Conservation (phyloP, 1,140 invertebrate genomes). For the Heliconius melpomene region DNA sequence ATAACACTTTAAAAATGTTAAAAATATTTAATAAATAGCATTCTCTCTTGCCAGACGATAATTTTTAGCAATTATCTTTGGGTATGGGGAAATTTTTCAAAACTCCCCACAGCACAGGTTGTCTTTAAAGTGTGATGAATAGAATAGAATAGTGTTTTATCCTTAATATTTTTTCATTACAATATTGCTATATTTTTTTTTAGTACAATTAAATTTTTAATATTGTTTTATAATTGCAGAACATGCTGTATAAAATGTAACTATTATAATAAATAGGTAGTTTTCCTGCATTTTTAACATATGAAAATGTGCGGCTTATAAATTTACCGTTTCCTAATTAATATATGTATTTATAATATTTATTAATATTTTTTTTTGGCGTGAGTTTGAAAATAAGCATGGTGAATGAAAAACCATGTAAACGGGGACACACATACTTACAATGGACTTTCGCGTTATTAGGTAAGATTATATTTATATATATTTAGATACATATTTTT, state of each 20-base stretch:
- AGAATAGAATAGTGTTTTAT: too few relatives aligned
- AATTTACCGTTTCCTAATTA: neutral
- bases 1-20: too few relatives aligned
- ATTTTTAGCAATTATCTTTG: too few relatives aligned
- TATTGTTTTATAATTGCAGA: neutral
- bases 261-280: neutral
- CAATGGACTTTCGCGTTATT: slow-evolving; percentile 39
- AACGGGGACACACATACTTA: slow-evolving; percentile 36
- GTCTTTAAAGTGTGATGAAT: too few relatives aligned
- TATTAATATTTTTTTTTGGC: neutral
- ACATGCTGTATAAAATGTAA: slow-evolving; percentile 1
- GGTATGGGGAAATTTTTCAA: too few relatives aligned
- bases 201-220: too few relatives aligned
- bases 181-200: too few relatives aligned
- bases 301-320: neutral
- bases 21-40: too few relatives aligned
- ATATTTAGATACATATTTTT: too few relatives aligned
- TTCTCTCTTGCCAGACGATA: too few relatives aligned
- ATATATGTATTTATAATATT: neutral
- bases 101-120: too few relatives aligned
- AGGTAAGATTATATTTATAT: slow-evolving; percentile 23
- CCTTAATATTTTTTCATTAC: too few relatives aligned
- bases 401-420: slow-evolving; percentile 15
- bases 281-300: neutral
- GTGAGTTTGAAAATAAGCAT: neutral